A percentile compares a stretch with the other conserved stretches of the same genome.
These are phyloP conservation scores for Scaptomyza caliginosa DNA, from an alignment of 2,888 invertebrate species.

Conservation along the genomic window DNA sequence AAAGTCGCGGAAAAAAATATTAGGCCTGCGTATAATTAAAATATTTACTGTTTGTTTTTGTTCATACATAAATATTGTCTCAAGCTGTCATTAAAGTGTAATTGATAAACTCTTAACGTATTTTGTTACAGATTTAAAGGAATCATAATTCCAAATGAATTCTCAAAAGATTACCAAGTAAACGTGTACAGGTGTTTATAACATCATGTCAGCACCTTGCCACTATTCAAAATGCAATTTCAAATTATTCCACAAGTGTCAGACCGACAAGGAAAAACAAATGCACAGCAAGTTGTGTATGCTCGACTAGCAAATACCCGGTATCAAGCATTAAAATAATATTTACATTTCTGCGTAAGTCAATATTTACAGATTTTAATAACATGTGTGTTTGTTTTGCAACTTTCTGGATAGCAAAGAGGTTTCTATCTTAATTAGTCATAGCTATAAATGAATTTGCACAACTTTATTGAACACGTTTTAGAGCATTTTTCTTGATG, in stretches of 20 bases:
- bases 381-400: neutral
- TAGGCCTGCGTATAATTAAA: neutral
- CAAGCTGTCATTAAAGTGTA: neutral
- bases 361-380: neutral
- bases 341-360: neutral
- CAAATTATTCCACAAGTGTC: constrained; percentile 27
- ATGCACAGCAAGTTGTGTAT: neutral
- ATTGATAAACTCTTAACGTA: neutral
- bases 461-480: neutral
- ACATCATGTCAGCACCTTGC: constrained; percentile 5
- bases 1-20: too few species aligned
- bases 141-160: neutral
- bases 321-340: neutral
- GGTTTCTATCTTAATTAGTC: neutral
- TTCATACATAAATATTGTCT: constrained; percentile 3
- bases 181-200: constrained; percentile 5
- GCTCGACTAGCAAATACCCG: neutral
- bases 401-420: neutral
- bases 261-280: neutral
- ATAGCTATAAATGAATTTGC: neutral
- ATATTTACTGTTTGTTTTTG: neutral
- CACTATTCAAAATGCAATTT: constrained; percentile 7
- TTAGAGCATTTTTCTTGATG: neutral
- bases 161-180: neutral
- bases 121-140: neutral